Evolutionary conservation across 1,140 invertebrate species (phyloP), one percentile per base, ranked within the genome.

Genomic region (Sitophilus oryzae): DNA sequence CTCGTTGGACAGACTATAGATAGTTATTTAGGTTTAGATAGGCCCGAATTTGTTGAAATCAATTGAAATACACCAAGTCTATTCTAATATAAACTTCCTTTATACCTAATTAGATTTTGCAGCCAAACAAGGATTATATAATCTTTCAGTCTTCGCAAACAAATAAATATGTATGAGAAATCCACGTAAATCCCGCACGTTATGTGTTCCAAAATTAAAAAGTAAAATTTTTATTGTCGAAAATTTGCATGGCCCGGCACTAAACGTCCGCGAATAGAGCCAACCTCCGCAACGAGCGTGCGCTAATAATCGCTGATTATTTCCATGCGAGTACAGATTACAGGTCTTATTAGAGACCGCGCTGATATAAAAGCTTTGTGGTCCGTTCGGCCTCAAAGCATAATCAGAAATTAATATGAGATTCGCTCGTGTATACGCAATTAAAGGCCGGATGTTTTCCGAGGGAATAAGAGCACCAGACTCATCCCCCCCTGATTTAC

Each of bases 331-430:
- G 66, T 61, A 60, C 61, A 63, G 67, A 71, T 71, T 70, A 70
- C 67, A 70, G 70, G 66, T 71, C 66, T 72, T 70, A 70, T 68
- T 70, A 70, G 63, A 65, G 69, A 54, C 53, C 34, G 54, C 60
- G 62, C 62, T 62, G 69, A 72, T 71, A 72, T 72, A 69, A 72
- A 72, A 70, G 69, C 67, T 71, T 71, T 71, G 70, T 70, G 67
- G 67, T 60, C 68, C 65, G 68, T 65, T 66, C 67, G 63, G 68
- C 66, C 63, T 60, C n/a, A n/a, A n/a, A 44, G 65, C 63, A 70
- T 69, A 69, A 71, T 69, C 71, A 71, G 68, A 72, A 70, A 71
- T 70, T 71, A 70, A 71, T 71, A 70, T 71, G 69, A 72, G 69
- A 71, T 70, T 66, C 69, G 65, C 66, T 71, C 68, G 70, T 70